phyloP scores from a whole-genome alignment of 2,797 vertebrate genomes.

The Varecia variegata region DNA sequence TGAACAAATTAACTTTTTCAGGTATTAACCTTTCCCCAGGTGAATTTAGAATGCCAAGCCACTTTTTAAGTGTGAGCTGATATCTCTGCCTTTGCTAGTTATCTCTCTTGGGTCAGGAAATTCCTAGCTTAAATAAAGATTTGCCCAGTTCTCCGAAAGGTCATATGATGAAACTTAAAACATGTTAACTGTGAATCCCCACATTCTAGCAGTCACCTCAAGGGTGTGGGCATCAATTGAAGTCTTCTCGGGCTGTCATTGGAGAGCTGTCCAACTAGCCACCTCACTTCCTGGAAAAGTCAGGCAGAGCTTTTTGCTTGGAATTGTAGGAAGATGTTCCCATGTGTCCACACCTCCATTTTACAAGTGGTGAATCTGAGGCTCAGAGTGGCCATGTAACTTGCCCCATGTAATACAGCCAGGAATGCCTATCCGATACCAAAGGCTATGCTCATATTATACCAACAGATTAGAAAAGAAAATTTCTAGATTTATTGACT shows the following conservation, averaged over 20 bases:
- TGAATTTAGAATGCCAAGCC: neutral
- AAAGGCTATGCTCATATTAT: neutral
- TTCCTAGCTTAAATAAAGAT: constrained; percentile 1
- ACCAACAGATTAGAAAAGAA: neutral
- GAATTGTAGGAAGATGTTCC: neutral
- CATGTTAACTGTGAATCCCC: neutral
- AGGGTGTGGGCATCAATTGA: neutral
- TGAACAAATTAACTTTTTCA: neutral
- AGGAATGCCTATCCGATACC: neutral
- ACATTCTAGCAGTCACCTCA: neutral
- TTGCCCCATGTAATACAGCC: neutral
- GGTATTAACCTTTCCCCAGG: neutral
- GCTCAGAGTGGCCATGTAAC: neutral
- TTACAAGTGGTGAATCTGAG: neutral
- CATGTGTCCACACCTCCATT: neutral
- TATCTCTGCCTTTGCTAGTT: constrained; percentile 54
- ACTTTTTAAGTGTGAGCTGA: constrained; percentile 77
- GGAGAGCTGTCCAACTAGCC: neutral
- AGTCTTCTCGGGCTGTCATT: neutral
- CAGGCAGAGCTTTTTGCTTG: neutral
- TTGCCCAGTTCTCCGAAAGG: neutral
- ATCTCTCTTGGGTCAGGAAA: neutral
- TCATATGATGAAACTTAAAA: neutral
- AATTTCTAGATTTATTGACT: neutral
- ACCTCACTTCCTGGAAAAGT: neutral